Percentiles rank a stretch among this genome's conserved stretches.
Conservation (phyloP, 2,113 vertebrate genomes). For the Empidonax alnorum region DNA sequence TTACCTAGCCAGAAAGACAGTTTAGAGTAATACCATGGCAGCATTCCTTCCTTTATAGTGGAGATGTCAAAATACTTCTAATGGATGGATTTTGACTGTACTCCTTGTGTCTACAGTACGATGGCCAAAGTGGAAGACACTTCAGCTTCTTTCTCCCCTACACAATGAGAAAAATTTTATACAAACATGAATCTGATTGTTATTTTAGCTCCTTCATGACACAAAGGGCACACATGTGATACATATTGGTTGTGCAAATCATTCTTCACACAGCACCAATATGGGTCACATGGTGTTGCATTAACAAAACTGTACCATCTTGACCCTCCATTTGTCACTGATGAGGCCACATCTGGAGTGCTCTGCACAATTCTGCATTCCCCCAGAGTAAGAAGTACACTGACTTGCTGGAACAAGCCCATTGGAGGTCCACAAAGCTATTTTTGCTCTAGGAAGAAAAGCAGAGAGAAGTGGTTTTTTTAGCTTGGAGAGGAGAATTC, state of each 20-base stretch:
- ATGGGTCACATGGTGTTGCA: neutral
- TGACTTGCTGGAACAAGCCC: neutral
- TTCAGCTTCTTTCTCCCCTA: neutral
- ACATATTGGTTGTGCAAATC: neutral
- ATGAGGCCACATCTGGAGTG: neutral
- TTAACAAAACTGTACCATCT: neutral
- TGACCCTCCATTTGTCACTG: neutral
- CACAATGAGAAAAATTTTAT: neutral
- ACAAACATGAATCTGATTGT: neutral
- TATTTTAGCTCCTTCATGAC: neutral
- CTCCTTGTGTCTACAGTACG: neutral
- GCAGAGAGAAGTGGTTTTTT: accelerated
- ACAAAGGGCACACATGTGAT: neutral
- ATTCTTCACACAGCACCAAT: neutral
- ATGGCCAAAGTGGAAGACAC: neutral
- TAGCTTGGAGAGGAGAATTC: neutral
- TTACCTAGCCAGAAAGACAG: neutral
- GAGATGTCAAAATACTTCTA: neutral
- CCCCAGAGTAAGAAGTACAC: neutral
- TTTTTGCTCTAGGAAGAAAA: neutral
- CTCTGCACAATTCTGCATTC: neutral
- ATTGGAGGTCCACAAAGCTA: neutral
- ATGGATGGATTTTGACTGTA: neutral
- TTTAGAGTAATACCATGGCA: neutral
- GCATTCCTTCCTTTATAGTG: neutral